A percentile compares a stretch with the other conserved stretches of the same genome.
Conservation (phyloP, 2,797 vertebrate species). For the Falco naumanni region DNA sequence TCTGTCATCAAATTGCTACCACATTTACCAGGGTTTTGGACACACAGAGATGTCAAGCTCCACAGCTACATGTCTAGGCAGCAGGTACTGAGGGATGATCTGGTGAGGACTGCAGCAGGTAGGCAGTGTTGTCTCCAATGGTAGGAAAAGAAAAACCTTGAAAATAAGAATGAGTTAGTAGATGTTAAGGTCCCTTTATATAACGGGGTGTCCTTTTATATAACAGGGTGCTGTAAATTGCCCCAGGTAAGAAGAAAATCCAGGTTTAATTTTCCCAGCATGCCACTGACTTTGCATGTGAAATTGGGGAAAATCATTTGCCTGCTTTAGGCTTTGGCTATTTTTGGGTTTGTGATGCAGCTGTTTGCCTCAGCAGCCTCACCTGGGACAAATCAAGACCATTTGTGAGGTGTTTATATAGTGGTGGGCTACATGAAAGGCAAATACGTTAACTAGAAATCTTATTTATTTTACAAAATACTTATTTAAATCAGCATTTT, state of each 20-base stretch:
- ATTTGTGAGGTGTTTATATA: not conserved
- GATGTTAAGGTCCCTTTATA: not conserved
- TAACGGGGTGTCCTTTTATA: not conserved
- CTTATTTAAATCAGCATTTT: not conserved
- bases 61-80: fast-evolving
- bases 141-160: not conserved
- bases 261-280: not conserved
- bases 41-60: not conserved
- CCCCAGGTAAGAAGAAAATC: not conserved
- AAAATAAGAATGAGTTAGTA: not conserved
- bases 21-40: not conserved
- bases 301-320: not conserved
- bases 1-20: not conserved
- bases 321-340: not conserved
- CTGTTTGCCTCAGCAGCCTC: not conserved
- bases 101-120: fast-evolving
- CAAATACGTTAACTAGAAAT: not conserved
- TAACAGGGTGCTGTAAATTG: not conserved
- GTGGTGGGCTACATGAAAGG: fast-evolving
- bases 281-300: not conserved
- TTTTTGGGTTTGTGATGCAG: not conserved
- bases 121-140: not conserved
- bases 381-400: not conserved
- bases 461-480: not conserved
- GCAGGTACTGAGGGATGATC: not conserved